phyloP scores from a whole-genome alignment of 2,113 vertebrate species.

The Haemorhous mexicanus region DNA sequence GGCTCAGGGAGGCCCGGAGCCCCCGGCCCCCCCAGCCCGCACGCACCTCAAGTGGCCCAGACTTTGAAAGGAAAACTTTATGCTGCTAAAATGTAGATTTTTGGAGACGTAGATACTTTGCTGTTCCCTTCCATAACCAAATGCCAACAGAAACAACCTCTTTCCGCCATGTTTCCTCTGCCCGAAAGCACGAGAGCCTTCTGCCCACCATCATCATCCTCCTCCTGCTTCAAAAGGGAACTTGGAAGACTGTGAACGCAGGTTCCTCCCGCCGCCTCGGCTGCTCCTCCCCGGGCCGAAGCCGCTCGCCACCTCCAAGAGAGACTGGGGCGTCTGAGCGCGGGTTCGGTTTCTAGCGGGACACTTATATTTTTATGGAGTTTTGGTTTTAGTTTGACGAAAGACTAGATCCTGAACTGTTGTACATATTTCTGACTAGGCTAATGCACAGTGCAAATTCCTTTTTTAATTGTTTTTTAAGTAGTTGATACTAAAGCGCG shows the following conservation, averaged over 20 bases:
- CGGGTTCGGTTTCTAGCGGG: slow-evolving; percentile 76
- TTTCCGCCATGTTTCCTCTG: neutral
- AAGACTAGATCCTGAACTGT: slow-evolving; percentile 84
- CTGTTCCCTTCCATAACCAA: slow-evolving; percentile 86
- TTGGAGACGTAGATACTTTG: slow-evolving; percentile 86
- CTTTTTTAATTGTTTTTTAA: slow-evolving; percentile 71
- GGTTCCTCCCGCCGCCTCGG: slow-evolving; percentile 76
- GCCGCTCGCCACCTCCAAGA: slow-evolving; percentile 81
- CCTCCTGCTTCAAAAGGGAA: slow-evolving; percentile 93
- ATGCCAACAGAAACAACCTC: slow-evolving; percentile 86
- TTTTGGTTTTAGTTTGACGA: slow-evolving; percentile 77
- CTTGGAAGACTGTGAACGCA: slow-evolving; percentile 95
- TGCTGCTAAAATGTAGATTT: slow-evolving; percentile 88
- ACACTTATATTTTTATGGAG: slow-evolving; percentile 79
- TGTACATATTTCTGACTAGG: slow-evolving; percentile 90
- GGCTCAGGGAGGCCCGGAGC: neutral
- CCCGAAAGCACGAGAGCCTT: slow-evolving; percentile 49
- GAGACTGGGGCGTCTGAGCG: slow-evolving; percentile 86
- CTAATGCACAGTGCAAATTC: slow-evolving; percentile 82
- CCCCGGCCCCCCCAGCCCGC: neutral
- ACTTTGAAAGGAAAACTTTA: slow-evolving; percentile 82
- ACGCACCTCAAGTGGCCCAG: slow-evolving; percentile 77
- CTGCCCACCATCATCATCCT: slow-evolving; percentile 43
- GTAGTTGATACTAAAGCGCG: slow-evolving; percentile 72
- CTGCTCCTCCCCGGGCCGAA: slow-evolving; percentile 80